Percentiles rank a stretch among this genome's conserved stretches.
These are phyloP conservation scores for Centroberyx gerrardi DNA, from an alignment of 2,797 vertebrate species.

Conservation along the genomic window DNA sequence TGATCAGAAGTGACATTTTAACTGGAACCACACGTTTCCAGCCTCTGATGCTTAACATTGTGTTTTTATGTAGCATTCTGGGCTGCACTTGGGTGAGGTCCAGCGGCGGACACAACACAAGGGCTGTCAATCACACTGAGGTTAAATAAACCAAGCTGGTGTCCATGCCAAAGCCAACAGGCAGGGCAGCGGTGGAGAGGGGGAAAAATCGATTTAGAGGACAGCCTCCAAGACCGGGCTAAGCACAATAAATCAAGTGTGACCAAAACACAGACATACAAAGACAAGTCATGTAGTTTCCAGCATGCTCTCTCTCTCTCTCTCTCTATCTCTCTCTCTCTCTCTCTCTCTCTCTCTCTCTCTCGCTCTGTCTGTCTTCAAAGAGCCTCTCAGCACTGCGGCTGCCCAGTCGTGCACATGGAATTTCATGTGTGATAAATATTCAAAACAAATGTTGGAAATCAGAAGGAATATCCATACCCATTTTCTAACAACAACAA, in stretches of 20 bases:
- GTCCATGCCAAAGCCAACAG: constrained; percentile 76
- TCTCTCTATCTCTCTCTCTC: not conserved
- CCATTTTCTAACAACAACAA: constrained; percentile 23
- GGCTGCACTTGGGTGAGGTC: constrained; percentile 41
- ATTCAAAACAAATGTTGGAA: constrained; percentile 53
- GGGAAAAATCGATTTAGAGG: constrained; percentile 25
- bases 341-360: not conserved
- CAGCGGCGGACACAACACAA: constrained; percentile 71
- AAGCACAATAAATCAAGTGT: constrained; percentile 64
- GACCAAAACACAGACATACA: constrained; percentile 44
- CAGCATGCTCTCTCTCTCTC: constrained; percentile 35
- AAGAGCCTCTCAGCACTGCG: constrained; percentile 16
- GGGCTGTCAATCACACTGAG: constrained; percentile 69
- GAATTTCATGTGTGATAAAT: constrained; percentile 31
- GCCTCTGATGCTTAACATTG: constrained; percentile 17
- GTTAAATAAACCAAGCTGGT: constrained; percentile 61
- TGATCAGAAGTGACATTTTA: constrained; percentile 61
- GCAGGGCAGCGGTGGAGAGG: constrained; percentile 38
- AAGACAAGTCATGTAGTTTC: constrained; percentile 49
- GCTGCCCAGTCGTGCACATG: constrained; percentile 10
- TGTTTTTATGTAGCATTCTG: constrained; percentile 57
- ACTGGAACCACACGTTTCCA: constrained; percentile 57
- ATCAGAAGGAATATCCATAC: constrained; percentile 37
- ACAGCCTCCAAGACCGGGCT: constrained; percentile 44
- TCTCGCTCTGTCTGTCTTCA: constrained; percentile 17